A percentile compares a stretch with the other conserved stretches of the same genome.
phyloP scores from a whole-genome alignment of 2,797 vertebrate genomes.

The Forpus xanthops region DNA sequence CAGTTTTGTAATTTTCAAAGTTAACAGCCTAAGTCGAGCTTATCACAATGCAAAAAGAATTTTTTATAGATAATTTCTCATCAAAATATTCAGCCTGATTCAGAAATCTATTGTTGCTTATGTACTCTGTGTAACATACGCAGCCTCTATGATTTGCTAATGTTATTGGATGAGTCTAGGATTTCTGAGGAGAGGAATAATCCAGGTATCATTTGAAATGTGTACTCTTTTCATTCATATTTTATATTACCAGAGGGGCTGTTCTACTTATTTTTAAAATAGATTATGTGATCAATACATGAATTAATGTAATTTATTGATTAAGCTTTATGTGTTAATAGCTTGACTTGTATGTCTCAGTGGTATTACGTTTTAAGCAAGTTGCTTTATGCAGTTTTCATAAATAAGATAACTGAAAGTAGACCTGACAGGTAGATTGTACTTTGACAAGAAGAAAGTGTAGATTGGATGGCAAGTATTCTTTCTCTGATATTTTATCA shows the following conservation, averaged over 20 bases:
- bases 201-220: not conserved
- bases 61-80: constrained; percentile 13
- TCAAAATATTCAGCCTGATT: not conserved
- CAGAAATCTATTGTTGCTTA: not conserved
- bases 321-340: constrained; percentile 12
- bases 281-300: not conserved
- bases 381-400: not conserved
- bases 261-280: constrained; percentile 2
- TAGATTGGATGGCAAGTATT: constrained; percentile 22
- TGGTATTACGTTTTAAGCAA: not conserved
- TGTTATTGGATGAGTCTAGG: not conserved
- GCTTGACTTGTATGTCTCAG: not conserved
- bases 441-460: constrained; percentile 50
- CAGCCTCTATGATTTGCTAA: not conserved
- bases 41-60: not conserved
- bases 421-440: constrained; percentile 29
- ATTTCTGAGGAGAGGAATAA: not conserved
- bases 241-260: constrained; percentile 8
- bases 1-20: not conserved
- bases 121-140: not conserved
- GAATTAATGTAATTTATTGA: constrained; percentile 49
- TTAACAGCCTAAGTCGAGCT: not conserved
- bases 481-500: constrained; percentile 16
- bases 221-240: not conserved
- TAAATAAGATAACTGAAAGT: constrained; percentile 46